Conservation (phyloP, 2,888 invertebrate genomes). For the Ophioninae sp. region DNA sequence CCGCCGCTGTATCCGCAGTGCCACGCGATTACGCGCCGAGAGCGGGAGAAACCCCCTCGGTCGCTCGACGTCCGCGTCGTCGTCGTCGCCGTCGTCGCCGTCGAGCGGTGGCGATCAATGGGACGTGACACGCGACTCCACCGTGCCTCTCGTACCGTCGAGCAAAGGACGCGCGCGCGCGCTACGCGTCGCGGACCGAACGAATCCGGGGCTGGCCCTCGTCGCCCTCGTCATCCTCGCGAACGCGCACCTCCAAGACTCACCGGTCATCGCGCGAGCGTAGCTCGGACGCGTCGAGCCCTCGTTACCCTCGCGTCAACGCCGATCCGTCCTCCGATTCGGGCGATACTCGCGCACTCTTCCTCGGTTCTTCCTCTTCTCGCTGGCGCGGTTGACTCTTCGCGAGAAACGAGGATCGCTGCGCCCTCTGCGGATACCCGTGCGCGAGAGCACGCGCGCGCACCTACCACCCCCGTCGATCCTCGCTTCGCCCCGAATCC, state of each 20-base stretch:
- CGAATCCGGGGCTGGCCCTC: neutral
- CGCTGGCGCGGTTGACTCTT: neutral
- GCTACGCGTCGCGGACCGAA: neutral
- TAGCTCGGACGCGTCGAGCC: too few species aligned
- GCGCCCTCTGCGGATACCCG: too few species aligned
- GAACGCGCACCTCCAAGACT: neutral
- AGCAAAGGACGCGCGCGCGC: too few species aligned
- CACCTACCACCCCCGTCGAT: too few species aligned
- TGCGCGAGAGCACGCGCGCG: too few species aligned
- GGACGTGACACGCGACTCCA: neutral
- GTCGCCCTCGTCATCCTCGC: neutral
- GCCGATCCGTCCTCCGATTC: neutral
- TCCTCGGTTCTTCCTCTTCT: neutral
- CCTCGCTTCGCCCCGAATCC: too few species aligned
- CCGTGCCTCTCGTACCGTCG: neutral
- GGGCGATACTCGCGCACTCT: neutral
- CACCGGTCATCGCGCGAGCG: too few species aligned
- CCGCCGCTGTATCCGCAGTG: slow-evolving; percentile 25
- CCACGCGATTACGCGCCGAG: slow-evolving; percentile 11
- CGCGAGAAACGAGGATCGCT: neutral
- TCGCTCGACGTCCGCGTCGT: too few species aligned
- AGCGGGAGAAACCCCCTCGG: neutral
- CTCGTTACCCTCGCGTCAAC: neutral
- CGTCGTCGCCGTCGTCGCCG: neutral
- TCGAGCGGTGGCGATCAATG: neutral